Percentiles rank a stretch among this genome's conserved stretches.
These are phyloP conservation scores for Adelognathus sp. DNA, from an alignment of 2,888 invertebrate genomes.

Conservation along the genomic window DNA sequence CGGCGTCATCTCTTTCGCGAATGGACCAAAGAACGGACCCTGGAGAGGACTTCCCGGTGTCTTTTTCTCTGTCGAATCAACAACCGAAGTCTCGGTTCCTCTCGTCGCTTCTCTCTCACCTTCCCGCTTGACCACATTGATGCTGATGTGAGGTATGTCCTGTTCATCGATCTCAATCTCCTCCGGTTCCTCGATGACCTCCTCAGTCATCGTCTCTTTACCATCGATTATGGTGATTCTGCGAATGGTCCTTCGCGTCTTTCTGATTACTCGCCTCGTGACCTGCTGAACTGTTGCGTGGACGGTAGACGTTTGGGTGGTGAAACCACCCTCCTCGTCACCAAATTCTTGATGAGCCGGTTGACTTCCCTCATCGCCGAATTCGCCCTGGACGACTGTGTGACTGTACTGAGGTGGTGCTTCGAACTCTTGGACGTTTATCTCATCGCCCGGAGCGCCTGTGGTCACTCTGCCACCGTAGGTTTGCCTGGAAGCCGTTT, in stretches of 20 bases:
- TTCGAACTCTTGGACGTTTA: conserved; percentile 86
- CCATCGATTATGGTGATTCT: conserved; percentile 91
- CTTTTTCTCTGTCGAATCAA: background rate
- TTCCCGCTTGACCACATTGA: conserved; percentile 85
- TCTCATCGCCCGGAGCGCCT: conserved; percentile 85
- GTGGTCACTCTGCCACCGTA: conserved; percentile 86
- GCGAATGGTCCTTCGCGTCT: conserved; percentile 88
- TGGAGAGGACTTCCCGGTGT: conserved; percentile 64
- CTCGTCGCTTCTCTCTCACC: conserved; percentile 80
- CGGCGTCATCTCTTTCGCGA: conserved; percentile 67
- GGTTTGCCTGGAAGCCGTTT: conserved; percentile 85
- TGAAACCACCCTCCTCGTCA: conserved; percentile 70
- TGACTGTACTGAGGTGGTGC: conserved; percentile 85
- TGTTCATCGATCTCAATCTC: conserved; percentile 88
- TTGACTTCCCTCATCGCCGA: conserved; percentile 80
- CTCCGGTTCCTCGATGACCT: conserved; percentile 92
- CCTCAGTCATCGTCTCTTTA: conserved; percentile 92
- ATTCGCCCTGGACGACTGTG: conserved; percentile 83
- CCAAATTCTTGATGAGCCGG: conserved; percentile 29
- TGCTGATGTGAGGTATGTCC: conserved; percentile 87
- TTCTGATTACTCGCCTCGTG: conserved; percentile 89
- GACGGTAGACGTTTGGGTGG: conserved; percentile 87
- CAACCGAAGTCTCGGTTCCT: background rate
- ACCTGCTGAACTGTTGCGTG: conserved; percentile 92
- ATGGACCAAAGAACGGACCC: conserved; percentile 72